Base-by-base conservation (phyloP, 2,113 vertebrate species). In the Chaetorhynchus papuensis region DNA sequence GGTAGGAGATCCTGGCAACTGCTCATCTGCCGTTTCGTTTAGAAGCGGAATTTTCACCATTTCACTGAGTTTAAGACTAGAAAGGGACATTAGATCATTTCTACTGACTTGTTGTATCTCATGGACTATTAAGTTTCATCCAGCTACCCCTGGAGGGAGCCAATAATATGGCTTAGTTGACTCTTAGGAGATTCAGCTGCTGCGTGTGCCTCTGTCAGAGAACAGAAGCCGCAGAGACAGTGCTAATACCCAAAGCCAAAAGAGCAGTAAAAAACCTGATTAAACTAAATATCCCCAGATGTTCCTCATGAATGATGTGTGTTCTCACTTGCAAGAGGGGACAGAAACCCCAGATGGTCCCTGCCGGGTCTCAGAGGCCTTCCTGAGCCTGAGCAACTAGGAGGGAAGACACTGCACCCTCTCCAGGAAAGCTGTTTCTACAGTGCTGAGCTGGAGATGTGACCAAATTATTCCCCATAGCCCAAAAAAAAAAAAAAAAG, bases 81-180 rank as follows among this genome's bases (percentile, higher is more conserved):
- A 84, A 87, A 84, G 91, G 91, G 93, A 96, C 69, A 95, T 97
- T 82, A 94, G 86, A 95, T 95, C 44, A 95, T 75, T 96, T 92
- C 83, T 91, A 85, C 83, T 93, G 95, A 96, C 91, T 96, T 96
- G 71, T n/a, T 91, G 70, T 78, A 79, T 93, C 89, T 94, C 93
- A 95, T 28, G 83, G 93, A 71, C 72, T 68, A 80, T 97, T 96
- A 94, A 87, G 80, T 84, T 97, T 95, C 69, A 87, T 50, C 94
- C 89, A 83, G 95, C 59, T 94, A 91, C 65, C 77, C 96, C 93
- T 79, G 93, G 78, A 92, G 93, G 81, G 83, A 95, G 86, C 77
- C 83, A 82, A 91, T 89, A 94, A 96, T 45, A 49, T 68, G 77
- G 89, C 50, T 94, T 72, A 65, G 87, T 72, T 72, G 74, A 47